Percentiles rank a stretch among this genome's conserved stretches.
Conservation (phyloP, 2,888 invertebrate species). For the Phorcus lineatus region DNA sequence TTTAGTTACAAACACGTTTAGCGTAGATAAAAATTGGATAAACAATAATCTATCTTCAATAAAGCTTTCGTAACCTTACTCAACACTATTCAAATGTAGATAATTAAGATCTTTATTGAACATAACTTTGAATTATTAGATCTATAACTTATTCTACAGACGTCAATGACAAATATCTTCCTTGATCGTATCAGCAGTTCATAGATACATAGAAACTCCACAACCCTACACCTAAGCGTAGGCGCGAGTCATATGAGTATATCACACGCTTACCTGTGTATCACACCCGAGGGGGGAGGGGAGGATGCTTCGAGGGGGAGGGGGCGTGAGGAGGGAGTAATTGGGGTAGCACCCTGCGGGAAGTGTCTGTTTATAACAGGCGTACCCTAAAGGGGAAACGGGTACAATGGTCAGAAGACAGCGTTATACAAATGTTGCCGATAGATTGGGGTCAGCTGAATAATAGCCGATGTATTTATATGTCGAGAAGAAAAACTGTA, state of each 20-base stretch:
- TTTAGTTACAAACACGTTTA: too few relatives aligned
- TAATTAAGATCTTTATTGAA: too few relatives aligned
- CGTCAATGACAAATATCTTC: too few relatives aligned
- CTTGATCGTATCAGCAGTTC: too few relatives aligned
- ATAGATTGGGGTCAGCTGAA: not conserved
- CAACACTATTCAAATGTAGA: too few relatives aligned
- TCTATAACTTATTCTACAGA: too few relatives aligned
- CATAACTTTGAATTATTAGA: too few relatives aligned
- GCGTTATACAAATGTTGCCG: not conserved
- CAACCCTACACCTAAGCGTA: not conserved
- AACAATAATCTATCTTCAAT: too few relatives aligned
- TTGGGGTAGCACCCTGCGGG: not conserved
- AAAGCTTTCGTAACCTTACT: too few relatives aligned
- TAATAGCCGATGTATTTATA: not conserved
- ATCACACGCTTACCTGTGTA: slow-evolving; percentile 8
- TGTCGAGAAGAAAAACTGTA: not conserved
- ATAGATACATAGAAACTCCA: not conserved
- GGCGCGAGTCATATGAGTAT: not conserved
- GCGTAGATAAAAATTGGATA: too few relatives aligned
- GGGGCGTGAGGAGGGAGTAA: not conserved
- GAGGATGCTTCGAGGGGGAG: not conserved
- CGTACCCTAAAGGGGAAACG: not conserved
- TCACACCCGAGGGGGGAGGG: not conserved
- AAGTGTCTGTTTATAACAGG: not conserved
- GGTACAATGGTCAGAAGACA: not conserved